Conservation (phyloP, 2,113 vertebrate genomes). For the Vireo altiloquus region DNA sequence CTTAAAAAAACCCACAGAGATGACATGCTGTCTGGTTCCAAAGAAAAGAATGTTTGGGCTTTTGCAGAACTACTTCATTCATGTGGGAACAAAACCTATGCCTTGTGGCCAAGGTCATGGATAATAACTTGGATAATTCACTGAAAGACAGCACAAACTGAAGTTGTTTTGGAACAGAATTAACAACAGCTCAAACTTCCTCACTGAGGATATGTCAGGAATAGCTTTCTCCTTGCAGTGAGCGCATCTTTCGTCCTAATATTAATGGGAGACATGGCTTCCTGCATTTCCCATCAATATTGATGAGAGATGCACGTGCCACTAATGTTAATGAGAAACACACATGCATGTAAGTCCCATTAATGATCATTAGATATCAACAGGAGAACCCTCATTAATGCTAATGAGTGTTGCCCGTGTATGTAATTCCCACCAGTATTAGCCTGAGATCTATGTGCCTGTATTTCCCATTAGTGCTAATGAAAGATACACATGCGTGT, state of each 20-base stretch:
- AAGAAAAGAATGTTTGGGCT: not conserved
- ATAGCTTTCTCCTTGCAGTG: not conserved
- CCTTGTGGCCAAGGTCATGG: not conserved
- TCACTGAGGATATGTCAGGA: not conserved
- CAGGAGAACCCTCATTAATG: conserved; percentile 20
- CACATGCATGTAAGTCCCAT: not conserved
- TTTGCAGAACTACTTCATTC: not conserved
- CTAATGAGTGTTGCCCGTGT: not conserved
- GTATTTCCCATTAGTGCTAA: conserved; percentile 8
- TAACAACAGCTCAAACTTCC: not conserved
- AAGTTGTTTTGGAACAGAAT: not conserved
- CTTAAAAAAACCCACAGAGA: not conserved
- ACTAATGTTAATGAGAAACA: conserved; percentile 1
- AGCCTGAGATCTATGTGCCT: not conserved
- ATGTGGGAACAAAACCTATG: not conserved
- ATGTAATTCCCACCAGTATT: not conserved
- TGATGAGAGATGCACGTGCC: not conserved
- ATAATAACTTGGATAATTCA: not conserved
- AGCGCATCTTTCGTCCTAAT: not conserved
- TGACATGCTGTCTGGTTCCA: not conserved
- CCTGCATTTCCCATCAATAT: not conserved
- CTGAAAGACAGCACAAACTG: not conserved
- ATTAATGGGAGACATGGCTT: not conserved
- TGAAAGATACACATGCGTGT: not conserved
- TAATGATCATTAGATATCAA: conserved; percentile 30